phyloP scores from a whole-genome alignment of 2,888 invertebrate genomes.

The Plebejus melissa region DNA sequence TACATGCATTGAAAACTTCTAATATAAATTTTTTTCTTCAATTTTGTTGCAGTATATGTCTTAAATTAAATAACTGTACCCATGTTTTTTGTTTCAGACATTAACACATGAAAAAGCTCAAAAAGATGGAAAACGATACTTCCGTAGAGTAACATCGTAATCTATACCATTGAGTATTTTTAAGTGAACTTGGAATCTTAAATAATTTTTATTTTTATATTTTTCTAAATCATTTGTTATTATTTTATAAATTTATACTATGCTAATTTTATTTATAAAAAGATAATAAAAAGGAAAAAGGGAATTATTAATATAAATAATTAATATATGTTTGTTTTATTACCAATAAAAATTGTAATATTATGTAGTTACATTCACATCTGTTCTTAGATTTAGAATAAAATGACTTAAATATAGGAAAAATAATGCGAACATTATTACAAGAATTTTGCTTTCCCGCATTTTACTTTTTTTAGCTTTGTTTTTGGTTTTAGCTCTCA shows the following conservation, averaged over 20 bases:
- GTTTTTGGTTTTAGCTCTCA: too few relatives aligned
- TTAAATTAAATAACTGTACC: not conserved
- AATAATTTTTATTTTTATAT: conserved; percentile 12
- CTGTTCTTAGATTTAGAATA: too few relatives aligned
- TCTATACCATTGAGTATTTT: not conserved
- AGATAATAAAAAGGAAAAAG: not conserved
- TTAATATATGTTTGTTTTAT: not conserved
- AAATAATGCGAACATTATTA: too few relatives aligned
- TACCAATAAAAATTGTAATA: not conserved
- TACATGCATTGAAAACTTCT: not conserved
- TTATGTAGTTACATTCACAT: not conserved
- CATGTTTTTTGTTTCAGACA: conserved; percentile 65
- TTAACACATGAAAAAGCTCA: conserved; percentile 75
- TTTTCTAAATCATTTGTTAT: not conserved
- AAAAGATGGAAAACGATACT: conserved; percentile 76
- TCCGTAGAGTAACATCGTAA: conserved; percentile 58
- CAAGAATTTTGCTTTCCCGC: too few relatives aligned
- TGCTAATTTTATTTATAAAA: not conserved
- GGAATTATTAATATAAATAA: not conserved
- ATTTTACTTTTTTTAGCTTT: too few relatives aligned
- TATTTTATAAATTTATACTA: not conserved
- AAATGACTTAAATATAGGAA: too few relatives aligned
- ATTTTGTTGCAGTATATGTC: not conserved
- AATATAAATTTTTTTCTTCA: too few relatives aligned
- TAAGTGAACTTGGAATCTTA: conserved; percentile 20